A percentile compares a stretch with the other conserved stretches of the same genome.
phyloP scores from a whole-genome alignment of 2,113 vertebrate genomes.

The Dinomys branickii region DNA sequence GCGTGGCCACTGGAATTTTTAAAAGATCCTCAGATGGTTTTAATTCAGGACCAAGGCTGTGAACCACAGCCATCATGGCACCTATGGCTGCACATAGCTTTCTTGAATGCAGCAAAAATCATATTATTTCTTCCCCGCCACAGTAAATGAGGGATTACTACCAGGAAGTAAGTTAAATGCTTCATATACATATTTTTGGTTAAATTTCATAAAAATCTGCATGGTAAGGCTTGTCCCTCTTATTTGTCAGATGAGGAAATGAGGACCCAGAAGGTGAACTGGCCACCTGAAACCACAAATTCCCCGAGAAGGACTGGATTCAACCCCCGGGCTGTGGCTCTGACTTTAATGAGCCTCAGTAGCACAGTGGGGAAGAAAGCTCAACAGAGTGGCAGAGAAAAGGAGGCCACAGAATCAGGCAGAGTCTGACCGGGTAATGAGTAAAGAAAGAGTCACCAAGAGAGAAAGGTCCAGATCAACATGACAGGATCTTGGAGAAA shows the following conservation, averaged over 20 bases:
- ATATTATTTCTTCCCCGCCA: neutral
- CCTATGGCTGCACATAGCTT: neutral
- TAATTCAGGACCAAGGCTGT: neutral
- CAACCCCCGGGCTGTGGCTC: accelerated
- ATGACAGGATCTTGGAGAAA: neutral
- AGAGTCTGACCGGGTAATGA: accelerated
- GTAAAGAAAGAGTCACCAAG: neutral
- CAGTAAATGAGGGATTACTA: slow-evolving; percentile 9
- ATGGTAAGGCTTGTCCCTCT: neutral
- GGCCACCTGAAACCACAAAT: neutral
- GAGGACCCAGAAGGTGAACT: neutral
- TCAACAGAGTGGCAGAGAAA: neutral
- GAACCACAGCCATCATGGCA: neutral
- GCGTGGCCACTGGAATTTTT: neutral
- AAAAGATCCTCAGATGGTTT: neutral
- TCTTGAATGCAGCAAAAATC: neutral
- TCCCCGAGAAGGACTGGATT: neutral
- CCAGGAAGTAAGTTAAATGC: neutral
- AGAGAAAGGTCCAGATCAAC: neutral
- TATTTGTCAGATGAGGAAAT: neutral
- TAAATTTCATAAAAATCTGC: slow-evolving; percentile 12
- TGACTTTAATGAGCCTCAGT: neutral
- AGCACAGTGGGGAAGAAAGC: neutral
- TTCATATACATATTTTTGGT: neutral
- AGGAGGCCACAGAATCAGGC: neutral